A percentile compares a stretch with the other conserved stretches of the same genome.
Conservation (phyloP, 2,888 invertebrate species). For the Sphecodes monilicornis region DNA sequence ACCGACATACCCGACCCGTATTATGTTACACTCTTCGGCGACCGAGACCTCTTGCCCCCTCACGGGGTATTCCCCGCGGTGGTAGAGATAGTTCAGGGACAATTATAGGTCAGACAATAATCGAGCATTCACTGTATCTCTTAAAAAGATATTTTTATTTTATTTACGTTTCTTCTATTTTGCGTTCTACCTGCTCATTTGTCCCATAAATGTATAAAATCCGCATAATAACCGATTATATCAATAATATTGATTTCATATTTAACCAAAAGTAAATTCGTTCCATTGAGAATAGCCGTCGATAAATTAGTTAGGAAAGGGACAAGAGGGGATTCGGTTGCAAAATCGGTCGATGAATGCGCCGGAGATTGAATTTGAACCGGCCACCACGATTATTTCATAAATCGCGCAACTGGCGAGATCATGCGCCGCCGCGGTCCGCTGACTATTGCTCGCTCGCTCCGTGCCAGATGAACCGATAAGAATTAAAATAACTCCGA, state of each 20-base stretch:
- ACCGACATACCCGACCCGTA: too few relatives aligned
- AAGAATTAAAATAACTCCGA: conserved; percentile 1
- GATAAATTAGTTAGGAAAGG: conserved; percentile 46
- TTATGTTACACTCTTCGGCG: too few relatives aligned
- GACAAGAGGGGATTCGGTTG: background rate
- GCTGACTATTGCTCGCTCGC: conserved; percentile 17
- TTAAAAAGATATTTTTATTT: too few relatives aligned
- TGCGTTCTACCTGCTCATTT: too few relatives aligned
- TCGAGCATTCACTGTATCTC: too few relatives aligned
- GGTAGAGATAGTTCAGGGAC: too few relatives aligned
- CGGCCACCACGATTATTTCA: conserved; percentile 61
- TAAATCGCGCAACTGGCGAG: conserved; percentile 50
- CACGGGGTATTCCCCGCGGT: too few relatives aligned
- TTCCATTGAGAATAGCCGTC: conserved; percentile 40
- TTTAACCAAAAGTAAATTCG: conserved; percentile 64
- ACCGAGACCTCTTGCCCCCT: too few relatives aligned
- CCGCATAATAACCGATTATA: too few relatives aligned
- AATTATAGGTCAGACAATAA: too few relatives aligned
- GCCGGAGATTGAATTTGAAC: conserved; percentile 31
- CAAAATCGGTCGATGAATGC: conserved; percentile 26
- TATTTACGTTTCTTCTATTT: too few relatives aligned
- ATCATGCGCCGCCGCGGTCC: conserved; percentile 49
- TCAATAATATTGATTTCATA: background rate
- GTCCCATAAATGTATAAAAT: too few relatives aligned
- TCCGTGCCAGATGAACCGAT: conserved; percentile 24